A percentile compares a stretch with the other conserved stretches of the same genome.
These are phyloP conservation scores for Xanthia icteritia DNA, from an alignment of 2,888 invertebrate genomes.

Conservation along the genomic window DNA sequence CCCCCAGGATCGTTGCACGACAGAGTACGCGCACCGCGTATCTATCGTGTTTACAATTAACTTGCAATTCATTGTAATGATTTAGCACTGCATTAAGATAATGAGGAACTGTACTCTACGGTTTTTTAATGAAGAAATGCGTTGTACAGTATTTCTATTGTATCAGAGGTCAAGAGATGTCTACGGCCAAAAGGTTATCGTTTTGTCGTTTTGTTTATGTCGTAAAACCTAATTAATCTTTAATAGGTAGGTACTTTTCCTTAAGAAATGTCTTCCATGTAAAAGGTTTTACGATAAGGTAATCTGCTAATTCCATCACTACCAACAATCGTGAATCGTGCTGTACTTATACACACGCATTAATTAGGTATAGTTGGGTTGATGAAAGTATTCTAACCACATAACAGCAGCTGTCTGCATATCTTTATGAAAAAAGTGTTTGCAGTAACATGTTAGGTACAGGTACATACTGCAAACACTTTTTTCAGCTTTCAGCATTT, in stretches of 20 bases:
- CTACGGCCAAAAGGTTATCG: conserved; percentile 44
- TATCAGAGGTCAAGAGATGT: conserved; percentile 30
- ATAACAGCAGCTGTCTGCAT: not conserved
- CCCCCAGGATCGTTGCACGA: conserved; percentile 63
- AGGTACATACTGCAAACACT: no score
- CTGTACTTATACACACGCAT: not conserved
- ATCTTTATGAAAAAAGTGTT: not conserved
- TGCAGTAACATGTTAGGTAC: no score
- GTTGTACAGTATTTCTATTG: conserved; percentile 16
- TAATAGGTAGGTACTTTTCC: conserved; percentile 34
- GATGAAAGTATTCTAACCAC: not conserved
- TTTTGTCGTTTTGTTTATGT: conserved; percentile 28
- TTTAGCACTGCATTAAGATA: conserved; percentile 52
- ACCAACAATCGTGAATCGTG: not conserved
- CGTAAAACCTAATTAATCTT: conserved; percentile 29
- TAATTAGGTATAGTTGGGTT: not conserved
- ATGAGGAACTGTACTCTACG: conserved; percentile 9
- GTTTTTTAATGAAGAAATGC: conserved; percentile 6
- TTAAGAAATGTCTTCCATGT: not conserved
- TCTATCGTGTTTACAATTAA: conserved; percentile 55
- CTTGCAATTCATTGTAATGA: conserved; percentile 52
- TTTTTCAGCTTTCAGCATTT: not conserved
- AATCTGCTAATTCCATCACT: not conserved
- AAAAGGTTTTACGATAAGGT: not conserved
- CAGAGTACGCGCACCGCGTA: conserved; percentile 33